A percentile compares a stretch with the other conserved stretches of the same genome.
Conservation (phyloP, 2,113 vertebrate genomes). For the Illadopsis cleaveri region DNA sequence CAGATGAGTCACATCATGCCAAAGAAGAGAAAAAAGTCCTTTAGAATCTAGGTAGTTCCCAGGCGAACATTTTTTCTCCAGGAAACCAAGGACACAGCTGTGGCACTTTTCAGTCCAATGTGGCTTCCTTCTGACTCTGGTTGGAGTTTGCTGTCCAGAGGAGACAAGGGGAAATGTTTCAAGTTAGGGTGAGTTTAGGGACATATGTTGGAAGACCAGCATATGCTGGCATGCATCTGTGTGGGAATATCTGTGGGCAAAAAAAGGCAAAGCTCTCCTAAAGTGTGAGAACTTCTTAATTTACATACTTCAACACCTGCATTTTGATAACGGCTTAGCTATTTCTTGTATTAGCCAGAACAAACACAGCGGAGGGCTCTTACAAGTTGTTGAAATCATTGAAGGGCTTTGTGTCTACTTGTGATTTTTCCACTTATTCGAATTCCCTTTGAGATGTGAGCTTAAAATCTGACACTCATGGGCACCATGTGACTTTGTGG, state of each 20-base stretch:
- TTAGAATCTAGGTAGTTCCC: neutral
- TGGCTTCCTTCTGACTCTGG: neutral
- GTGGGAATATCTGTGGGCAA: neutral
- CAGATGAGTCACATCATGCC: neutral
- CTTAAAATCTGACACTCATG: neutral
- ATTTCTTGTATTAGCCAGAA: neutral
- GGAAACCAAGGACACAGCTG: neutral
- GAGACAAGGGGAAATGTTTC: neutral
- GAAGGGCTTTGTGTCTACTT: neutral
- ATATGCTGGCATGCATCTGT: neutral
- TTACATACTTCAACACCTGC: neutral
- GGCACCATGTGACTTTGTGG: neutral
- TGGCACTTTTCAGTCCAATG: neutral
- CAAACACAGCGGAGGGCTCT: neutral
- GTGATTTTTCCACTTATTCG: slow-evolving; percentile 15
- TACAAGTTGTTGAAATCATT: neutral
- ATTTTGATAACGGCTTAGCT: neutral
- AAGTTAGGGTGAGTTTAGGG: neutral
- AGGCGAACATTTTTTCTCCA: neutral
- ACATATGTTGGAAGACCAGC: neutral
- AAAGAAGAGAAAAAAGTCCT: neutral
- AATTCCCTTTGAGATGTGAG: neutral
- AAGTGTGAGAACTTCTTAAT: neutral
- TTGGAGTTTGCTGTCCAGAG: neutral
- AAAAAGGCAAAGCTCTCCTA: neutral